Evolutionary conservation across 2,888 invertebrate genomes (phyloP).

Genomic region (Dermolepida albohirtum): DNA sequence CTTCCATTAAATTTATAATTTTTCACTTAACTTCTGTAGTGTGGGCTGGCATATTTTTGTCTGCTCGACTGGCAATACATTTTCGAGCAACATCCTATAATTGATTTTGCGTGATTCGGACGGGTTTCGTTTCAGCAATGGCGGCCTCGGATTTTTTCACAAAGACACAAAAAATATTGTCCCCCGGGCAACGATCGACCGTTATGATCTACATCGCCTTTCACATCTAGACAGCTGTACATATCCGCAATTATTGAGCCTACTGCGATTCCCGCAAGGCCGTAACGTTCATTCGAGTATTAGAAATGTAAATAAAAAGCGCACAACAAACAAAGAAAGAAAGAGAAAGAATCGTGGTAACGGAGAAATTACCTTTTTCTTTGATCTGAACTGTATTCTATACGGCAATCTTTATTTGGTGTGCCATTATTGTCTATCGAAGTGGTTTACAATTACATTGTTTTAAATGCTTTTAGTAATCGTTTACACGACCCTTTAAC

Average conservation of each 20-base stretch:
- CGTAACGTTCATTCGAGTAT: conserved; percentile 25
- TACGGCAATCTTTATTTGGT: background rate
- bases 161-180: background rate
- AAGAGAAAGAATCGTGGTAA: background rate
- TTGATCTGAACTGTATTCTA: background rate
- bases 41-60: too few species aligned
- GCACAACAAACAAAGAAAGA: conserved; percentile 18
- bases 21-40: too few species aligned
- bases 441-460: too few species aligned
- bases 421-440: background rate
- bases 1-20: too few species aligned
- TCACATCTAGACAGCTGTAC: conserved; percentile 38
- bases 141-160: too few species aligned
- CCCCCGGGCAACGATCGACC: conserved; percentile 28
- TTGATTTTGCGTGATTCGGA: too few species aligned
- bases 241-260: conserved; percentile 36
- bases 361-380: too few species aligned
- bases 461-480: too few species aligned
- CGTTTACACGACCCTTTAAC: too few species aligned
- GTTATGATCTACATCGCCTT: conserved; percentile 43
- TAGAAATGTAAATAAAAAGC: background rate
- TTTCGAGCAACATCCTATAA: too few species aligned
- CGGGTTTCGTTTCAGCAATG: too few species aligned
- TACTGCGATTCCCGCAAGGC: conserved; percentile 36
- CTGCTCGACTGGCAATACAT: too few species aligned